Evolutionary conservation across 2,113 vertebrate genomes (phyloP).

Genomic region (Aptenodytes patagonicus): DNA sequence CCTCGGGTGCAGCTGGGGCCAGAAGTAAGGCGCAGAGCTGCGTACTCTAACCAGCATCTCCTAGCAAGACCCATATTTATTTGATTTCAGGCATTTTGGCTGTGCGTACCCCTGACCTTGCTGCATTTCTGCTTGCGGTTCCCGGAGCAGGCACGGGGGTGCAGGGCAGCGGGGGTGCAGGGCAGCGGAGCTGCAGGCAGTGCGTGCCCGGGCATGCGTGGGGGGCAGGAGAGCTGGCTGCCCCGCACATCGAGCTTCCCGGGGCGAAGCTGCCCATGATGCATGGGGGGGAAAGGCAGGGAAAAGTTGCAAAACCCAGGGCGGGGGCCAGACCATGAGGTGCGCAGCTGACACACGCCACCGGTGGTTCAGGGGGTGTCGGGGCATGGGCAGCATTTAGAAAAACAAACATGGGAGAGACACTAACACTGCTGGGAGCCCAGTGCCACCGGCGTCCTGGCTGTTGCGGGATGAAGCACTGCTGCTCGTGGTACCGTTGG

Average conservation of each 20-base stretch:
- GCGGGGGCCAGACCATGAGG: neutral
- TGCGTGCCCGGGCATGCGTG: accelerated
- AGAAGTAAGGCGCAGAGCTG: neutral
- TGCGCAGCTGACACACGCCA: accelerated
- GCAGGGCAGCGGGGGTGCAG: neutral
- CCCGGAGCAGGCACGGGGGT: neutral
- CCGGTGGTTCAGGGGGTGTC: neutral
- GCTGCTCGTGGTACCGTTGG: neutral
- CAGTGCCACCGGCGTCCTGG: neutral
- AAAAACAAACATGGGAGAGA: neutral
- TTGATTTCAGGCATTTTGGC: neutral
- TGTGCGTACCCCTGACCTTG: neutral
- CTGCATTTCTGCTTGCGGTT: neutral
- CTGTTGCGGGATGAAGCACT: neutral
- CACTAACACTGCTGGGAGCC: neutral
- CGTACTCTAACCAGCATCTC: neutral
- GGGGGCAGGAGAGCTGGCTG: neutral
- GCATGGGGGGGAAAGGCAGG: neutral
- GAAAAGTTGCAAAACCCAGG: neutral
- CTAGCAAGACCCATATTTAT: neutral
- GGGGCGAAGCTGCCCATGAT: accelerated
- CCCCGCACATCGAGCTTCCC: accelerated
- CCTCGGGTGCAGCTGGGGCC: neutral
- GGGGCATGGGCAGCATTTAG: neutral
- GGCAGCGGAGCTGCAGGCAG: neutral